A percentile compares a stretch with the other conserved stretches of the same genome.
Conservation (phyloP, 2,113 vertebrate species). For the Coturnix japonica region DNA sequence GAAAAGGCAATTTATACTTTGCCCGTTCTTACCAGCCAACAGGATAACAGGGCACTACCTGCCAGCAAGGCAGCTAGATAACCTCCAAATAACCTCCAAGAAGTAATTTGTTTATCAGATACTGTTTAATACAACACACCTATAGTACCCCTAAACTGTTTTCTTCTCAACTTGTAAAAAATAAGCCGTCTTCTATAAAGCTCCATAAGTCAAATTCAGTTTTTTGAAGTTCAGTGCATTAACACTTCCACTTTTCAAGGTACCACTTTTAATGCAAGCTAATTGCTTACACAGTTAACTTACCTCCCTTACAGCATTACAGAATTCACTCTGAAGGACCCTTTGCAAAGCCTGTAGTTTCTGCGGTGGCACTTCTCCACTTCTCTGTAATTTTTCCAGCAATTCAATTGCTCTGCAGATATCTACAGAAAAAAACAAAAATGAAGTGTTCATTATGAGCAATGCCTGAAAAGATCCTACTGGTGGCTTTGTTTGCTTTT, state of each 20-base stretch:
- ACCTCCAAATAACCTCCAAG: neutral
- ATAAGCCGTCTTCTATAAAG: neutral
- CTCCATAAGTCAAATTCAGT: neutral
- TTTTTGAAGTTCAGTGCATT: too few species aligned
- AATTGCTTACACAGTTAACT: neutral
- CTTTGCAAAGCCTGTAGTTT: slow-evolving; percentile 97
- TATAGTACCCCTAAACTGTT: neutral
- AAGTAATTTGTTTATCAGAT: neutral
- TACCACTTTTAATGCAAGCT: neutral
- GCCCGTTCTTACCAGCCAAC: neutral
- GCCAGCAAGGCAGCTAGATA: neutral
- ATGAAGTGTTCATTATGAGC: neutral
- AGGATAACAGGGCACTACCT: neutral
- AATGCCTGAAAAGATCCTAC: neutral
- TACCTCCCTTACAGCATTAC: slow-evolving; percentile 96
- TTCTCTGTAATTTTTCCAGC: slow-evolving; percentile 95
- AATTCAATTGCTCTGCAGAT: slow-evolving; percentile 97
- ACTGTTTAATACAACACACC: neutral
- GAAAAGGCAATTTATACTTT: neutral
- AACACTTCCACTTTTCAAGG: too few species aligned
- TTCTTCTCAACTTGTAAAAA: neutral
- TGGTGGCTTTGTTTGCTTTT: fast-evolving
- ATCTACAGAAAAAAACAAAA: slow-evolving; percentile 76
- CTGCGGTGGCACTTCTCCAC: slow-evolving; percentile 95
- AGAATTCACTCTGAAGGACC: slow-evolving; percentile 98